Evolutionary conservation across 2,113 vertebrate species (phyloP), one percentile per base, ranked within the genome.

Genomic region (Anser brachyrhynchus): DNA sequence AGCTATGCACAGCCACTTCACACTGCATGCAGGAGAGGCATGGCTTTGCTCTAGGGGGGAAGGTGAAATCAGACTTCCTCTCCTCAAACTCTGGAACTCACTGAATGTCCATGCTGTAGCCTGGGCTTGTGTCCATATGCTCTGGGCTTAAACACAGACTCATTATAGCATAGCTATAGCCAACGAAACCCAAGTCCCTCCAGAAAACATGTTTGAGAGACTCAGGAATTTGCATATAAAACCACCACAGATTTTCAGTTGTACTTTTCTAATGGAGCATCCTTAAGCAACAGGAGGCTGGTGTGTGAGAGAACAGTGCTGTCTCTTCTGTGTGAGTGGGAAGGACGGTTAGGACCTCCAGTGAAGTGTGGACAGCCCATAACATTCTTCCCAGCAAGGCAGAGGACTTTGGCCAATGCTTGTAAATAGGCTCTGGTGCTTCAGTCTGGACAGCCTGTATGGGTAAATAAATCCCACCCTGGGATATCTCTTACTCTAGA

Each of bases 21-120:
- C 0, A 0, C 73, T n/a, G 31, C 59, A n/a, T 58, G 33, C 39
- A 74, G 73, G 25, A 69, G 8, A 11, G 43, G 20, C 3, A 0
- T 31, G 37, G 46, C n/a, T 64, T 31, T 64, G 31, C 20, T 84
- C 3, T 29, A 21, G 4, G 0, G 35, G 20, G 13, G 28, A n/a
- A 83, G 25, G 5, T 57, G 54, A 19, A 58, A 86, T 65, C 58
- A 73, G 43, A 20, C 9, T 86, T 69, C 51, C 28, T 86, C 58
- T 75, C 67, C 43, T 33, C 52, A 13, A 49, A 12, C 33, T 13
- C 22, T 43, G 22, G 19, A 71, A 19, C 39, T 85, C 41, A 8
- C 26, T 55, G 57, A 69, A 33, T 55, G 62, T 69, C 58, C 64
- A 9, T 25, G 39, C 33, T 29, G 41, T 9, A 67, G 37, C 66